A percentile compares a stretch with the other conserved stretches of the same genome.
phyloP scores from a whole-genome alignment of 2,113 vertebrate genomes.

The Misgurnus mizolepis region DNA sequence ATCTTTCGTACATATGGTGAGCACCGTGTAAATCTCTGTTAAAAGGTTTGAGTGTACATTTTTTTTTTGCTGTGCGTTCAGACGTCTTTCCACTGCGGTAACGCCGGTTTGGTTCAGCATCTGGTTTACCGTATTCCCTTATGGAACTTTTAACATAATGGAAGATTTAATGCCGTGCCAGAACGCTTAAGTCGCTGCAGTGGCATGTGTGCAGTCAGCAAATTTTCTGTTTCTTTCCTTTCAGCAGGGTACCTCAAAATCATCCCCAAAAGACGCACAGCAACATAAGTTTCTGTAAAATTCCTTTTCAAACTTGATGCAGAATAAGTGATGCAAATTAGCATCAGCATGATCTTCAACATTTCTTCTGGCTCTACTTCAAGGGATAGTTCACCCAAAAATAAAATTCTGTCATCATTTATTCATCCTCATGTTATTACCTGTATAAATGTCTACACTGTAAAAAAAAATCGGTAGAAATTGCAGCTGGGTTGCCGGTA shows the following conservation, averaged over 20 bases:
- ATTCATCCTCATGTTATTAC: no score
- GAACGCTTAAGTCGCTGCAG: conserved; percentile 32
- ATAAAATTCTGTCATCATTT: no score
- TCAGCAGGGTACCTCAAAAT: conserved; percentile 37
- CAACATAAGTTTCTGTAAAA: no score
- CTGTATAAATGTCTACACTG: no score
- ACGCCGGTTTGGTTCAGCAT: conserved; percentile 29
- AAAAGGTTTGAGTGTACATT: conserved; percentile 11
- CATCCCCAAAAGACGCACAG: background rate
- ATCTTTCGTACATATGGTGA: background rate
- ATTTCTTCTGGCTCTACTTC: no score
- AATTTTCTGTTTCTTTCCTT: conserved; percentile 43
- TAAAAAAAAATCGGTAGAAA: no score
- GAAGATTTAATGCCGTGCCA: conserved; percentile 46
- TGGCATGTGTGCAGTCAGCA: conserved; percentile 51
- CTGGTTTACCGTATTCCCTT: conserved; percentile 42
- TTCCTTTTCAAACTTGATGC: background rate
- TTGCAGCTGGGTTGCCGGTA: no score
- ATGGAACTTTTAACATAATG: conserved; percentile 52
- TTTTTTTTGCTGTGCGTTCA: background rate
- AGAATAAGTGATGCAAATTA: background rate
- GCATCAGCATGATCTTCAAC: no score
- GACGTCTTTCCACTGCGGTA: conserved; percentile 53
- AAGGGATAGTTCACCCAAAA: no score
- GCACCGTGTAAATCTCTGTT: conserved; percentile 1